These are phyloP conservation scores for Hypotaenidia philippensis DNA, from an alignment of 2,797 vertebrate genomes.

Conservation along the genomic window DNA sequence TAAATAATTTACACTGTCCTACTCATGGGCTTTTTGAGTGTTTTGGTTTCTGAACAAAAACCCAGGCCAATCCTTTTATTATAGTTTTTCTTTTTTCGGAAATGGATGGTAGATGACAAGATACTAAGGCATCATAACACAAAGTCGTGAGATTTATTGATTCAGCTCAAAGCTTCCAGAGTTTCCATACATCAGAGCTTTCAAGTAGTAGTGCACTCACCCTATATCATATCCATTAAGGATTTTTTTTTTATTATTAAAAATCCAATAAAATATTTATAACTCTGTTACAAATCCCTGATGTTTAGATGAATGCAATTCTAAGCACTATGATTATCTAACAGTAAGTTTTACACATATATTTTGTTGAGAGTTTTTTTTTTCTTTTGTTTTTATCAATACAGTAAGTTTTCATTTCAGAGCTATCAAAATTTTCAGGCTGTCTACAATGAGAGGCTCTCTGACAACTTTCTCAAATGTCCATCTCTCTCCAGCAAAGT, in stretches of 20 bases:
- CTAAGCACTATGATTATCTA: slow-evolving; percentile 57
- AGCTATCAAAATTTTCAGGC: slow-evolving; percentile 14
- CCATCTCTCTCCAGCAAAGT: neutral
- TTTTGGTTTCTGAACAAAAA: slow-evolving; percentile 53
- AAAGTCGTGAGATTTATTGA: slow-evolving; percentile 75
- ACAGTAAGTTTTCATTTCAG: slow-evolving; percentile 26
- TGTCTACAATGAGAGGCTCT: neutral
- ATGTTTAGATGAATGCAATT: slow-evolving; percentile 68
- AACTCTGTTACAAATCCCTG: slow-evolving; percentile 69
- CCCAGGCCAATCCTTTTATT: slow-evolving; percentile 5
- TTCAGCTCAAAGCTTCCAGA: slow-evolving; percentile 69
- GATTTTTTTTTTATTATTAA: slow-evolving; percentile 70
- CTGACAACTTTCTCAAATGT: slow-evolving; percentile 32
- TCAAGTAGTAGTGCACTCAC: slow-evolving; percentile 56
- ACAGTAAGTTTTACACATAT: slow-evolving; percentile 54
- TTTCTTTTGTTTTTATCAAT: slow-evolving; percentile 4
- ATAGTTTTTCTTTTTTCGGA: slow-evolving; percentile 40
- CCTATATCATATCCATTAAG: slow-evolving; percentile 74
- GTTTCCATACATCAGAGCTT: slow-evolving; percentile 69
- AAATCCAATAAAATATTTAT: slow-evolving; percentile 81
- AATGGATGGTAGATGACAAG: slow-evolving; percentile 58
- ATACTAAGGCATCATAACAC: slow-evolving; percentile 60
- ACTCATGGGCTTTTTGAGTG: neutral
- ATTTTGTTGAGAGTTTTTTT: neutral
- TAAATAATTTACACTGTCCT: neutral